Conservation (phyloP, 2,797 vertebrate species). For the Leptodactylus fallax region DNA sequence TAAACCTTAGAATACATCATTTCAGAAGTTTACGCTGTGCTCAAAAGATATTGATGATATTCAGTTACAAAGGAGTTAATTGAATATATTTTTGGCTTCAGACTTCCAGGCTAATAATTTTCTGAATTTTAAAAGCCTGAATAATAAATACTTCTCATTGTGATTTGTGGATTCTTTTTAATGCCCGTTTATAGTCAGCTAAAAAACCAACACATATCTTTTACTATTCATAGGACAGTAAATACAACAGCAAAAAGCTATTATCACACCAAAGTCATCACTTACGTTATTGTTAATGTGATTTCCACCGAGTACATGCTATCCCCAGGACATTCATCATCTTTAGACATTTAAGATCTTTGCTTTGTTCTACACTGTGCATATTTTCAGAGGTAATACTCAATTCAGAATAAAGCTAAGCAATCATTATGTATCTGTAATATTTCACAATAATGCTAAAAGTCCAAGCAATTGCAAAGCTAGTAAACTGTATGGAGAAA, state of each 20-base stretch:
- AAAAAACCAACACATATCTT: conserved; percentile 26
- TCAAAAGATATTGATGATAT: background rate
- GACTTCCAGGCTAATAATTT: background rate
- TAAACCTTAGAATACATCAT: background rate
- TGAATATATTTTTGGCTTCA: background rate
- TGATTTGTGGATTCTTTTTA: conserved; percentile 14
- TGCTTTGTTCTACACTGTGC: conserved; percentile 26
- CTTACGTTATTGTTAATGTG: conserved; percentile 42
- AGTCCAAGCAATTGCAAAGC: background rate
- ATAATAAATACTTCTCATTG: background rate
- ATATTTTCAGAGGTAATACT: conserved; percentile 40
- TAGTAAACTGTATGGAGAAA: background rate
- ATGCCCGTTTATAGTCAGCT: background rate
- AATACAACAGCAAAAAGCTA: conserved; percentile 30
- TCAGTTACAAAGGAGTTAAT: background rate
- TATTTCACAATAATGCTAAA: conserved; percentile 3
- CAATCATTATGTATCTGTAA: conserved; percentile 32
- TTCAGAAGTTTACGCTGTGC: background rate
- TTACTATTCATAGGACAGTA: conserved; percentile 12
- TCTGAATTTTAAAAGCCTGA: background rate
- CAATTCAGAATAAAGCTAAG: conserved; percentile 20
- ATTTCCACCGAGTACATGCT: conserved; percentile 40
- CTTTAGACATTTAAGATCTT: conserved; percentile 41
- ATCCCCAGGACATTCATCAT: conserved; percentile 42
- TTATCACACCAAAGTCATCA: conserved; percentile 43